Evolutionary conservation across 2,888 invertebrate genomes (phyloP).

Genomic region (Cerastis leucographa): DNA sequence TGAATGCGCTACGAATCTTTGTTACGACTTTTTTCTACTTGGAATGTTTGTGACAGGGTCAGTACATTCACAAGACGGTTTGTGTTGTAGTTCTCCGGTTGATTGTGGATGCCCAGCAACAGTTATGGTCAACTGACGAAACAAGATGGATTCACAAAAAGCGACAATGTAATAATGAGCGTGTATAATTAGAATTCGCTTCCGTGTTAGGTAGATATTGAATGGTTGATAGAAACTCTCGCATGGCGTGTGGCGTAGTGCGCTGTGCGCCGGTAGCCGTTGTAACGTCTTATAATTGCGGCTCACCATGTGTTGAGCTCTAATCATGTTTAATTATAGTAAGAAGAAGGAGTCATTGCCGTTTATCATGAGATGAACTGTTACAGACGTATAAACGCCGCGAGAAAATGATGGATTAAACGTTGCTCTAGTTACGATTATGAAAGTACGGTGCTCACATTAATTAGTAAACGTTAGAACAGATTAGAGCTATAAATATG

Average conservation of each 20-base stretch:
- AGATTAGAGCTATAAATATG: constrained; percentile 51
- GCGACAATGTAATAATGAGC: constrained; percentile 75
- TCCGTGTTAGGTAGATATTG: constrained; percentile 84
- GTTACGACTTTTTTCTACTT: constrained; percentile 16
- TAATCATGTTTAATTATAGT: constrained; percentile 90
- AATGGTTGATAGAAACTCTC: constrained; percentile 83
- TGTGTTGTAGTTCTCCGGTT: constrained; percentile 1
- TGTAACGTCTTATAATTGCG: constrained; percentile 88
- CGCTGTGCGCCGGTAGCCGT: constrained; percentile 85
- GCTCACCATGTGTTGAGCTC: constrained; percentile 88
- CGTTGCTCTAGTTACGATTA: constrained; percentile 64
- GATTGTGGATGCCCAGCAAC: constrained; percentile 21
- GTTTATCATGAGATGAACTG: constrained; percentile 90
- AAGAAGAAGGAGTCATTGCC: constrained; percentile 87
- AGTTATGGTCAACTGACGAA: constrained; percentile 61
- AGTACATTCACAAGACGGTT: not conserved
- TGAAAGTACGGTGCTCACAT: constrained; percentile 58
- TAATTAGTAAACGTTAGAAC: constrained; percentile 59
- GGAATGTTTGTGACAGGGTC: not conserved
- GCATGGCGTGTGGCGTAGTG: constrained; percentile 83
- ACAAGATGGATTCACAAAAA: constrained; percentile 66
- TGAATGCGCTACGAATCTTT: constrained; percentile 29
- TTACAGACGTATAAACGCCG: constrained; percentile 84
- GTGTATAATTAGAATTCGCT: constrained; percentile 80
- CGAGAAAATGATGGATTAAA: constrained; percentile 83